These are phyloP conservation scores for Leucania comma DNA, from an alignment of 2,888 invertebrate species.

Conservation along the genomic window DNA sequence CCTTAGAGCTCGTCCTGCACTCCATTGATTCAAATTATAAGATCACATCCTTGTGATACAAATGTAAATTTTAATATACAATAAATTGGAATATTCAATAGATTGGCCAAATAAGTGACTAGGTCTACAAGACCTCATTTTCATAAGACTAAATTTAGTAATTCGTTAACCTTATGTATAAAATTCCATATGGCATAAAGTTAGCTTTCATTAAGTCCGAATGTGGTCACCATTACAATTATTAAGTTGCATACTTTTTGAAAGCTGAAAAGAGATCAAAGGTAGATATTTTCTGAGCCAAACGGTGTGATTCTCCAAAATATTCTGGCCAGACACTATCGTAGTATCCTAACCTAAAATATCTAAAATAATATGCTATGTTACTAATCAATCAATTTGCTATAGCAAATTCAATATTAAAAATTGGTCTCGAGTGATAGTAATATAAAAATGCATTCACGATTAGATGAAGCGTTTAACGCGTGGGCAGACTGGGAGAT, in stretches of 20 bases:
- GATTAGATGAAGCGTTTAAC: conserved; percentile 83
- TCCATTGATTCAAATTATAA: conserved; percentile 87
- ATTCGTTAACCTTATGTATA: conserved; percentile 91
- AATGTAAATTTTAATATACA: conserved; percentile 88
- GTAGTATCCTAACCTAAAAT: conserved; percentile 90
- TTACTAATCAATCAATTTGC: conserved; percentile 88
- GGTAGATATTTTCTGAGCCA: conserved; percentile 90
- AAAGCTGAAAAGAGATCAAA: conserved; percentile 91
- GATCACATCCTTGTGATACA: conserved; percentile 84
- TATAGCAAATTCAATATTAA: conserved; percentile 88
- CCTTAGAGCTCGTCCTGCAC: conserved; percentile 89
- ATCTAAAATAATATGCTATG: conserved; percentile 89
- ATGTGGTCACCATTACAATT: conserved; percentile 86
- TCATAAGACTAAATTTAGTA: conserved; percentile 90
- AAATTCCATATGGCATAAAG: conserved; percentile 91
- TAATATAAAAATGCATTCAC: conserved; percentile 87
- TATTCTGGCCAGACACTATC: conserved; percentile 91
- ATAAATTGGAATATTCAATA: conserved; percentile 90
- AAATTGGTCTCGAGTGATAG: conserved; percentile 90
- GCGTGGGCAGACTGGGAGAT: conserved; percentile 67
- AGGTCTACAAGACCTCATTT: conserved; percentile 88
- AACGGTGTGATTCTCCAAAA: conserved; percentile 91
- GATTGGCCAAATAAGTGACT: conserved; percentile 91
- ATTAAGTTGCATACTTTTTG: conserved; percentile 90
- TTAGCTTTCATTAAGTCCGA: conserved; percentile 90